phyloP scores from a whole-genome alignment of 2,888 invertebrate genomes.

The Calameuta pallipes region DNA sequence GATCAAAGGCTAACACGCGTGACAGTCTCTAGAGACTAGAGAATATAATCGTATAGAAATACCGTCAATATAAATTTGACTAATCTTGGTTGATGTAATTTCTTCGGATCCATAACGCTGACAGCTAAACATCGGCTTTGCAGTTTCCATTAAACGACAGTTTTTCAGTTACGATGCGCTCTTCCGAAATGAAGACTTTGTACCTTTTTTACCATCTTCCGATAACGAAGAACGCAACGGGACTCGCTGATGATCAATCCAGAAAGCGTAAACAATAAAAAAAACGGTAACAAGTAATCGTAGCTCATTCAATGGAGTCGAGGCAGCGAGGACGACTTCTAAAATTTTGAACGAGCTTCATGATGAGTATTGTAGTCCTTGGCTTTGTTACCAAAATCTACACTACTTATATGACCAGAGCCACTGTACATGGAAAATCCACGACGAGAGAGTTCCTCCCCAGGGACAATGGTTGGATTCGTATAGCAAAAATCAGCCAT shows the following conservation, averaged over 20 bases:
- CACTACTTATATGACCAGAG: constrained; percentile 60
- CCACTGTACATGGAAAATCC: constrained; percentile 72
- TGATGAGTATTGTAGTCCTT: constrained; percentile 39
- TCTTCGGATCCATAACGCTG: neutral
- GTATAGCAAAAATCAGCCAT: constrained; percentile 65
- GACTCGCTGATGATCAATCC: neutral
- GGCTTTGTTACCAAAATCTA: constrained; percentile 36
- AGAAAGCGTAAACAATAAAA: neutral
- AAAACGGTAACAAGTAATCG: neutral
- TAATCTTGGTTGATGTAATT: neutral
- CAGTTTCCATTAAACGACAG: neutral
- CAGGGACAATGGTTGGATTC: constrained; percentile 70
- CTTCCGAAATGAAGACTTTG: neutral
- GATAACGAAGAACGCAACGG: neutral
- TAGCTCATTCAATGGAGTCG: neutral
- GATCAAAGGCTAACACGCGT: neutral
- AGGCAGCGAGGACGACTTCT: constrained; percentile 1
- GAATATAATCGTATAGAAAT: neutral
- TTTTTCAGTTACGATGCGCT: neutral
- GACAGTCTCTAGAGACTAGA: neutral
- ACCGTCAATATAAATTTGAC: neutral
- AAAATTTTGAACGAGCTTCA: constrained; percentile 54
- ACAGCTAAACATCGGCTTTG: neutral
- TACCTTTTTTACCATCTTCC: neutral
- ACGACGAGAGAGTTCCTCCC: constrained; percentile 71